Evolutionary conservation across 2,888 invertebrate genomes (phyloP).

Genomic region (Nephrotoma flavescens): DNA sequence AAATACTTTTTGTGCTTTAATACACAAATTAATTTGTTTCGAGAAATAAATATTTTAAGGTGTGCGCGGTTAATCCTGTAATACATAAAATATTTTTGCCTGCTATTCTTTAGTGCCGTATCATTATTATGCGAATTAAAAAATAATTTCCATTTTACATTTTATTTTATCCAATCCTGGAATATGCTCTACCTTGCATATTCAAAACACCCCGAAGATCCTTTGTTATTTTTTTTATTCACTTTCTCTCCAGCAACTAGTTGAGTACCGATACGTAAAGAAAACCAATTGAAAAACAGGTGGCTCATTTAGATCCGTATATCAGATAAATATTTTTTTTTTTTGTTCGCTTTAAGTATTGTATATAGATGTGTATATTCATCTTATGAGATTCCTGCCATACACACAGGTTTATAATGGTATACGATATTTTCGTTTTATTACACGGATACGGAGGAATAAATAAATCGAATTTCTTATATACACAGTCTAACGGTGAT

Average conservation of each 20-base stretch:
- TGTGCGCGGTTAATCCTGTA: too few relatives aligned
- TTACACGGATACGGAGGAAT: neutral
- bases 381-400: neutral
- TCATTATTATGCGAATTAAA: neutral
- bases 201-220: neutral
- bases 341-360: neutral
- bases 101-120: neutral
- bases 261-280: neutral
- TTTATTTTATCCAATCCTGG: neutral
- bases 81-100: neutral
- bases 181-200: neutral
- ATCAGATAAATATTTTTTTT: neutral
- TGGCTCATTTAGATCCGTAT: neutral
- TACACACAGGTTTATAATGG: neutral
- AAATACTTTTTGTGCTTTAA: neutral
- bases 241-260: neutral
- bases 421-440: neutral
- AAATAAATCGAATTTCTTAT: neutral
- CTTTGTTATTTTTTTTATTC: neutral
- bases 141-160: neutral
- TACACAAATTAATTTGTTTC: neutral
- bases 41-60: too few relatives aligned
- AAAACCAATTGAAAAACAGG: neutral
- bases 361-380: neutral
- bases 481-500: neutral